A percentile compares a stretch with the other conserved stretches of the same genome.
These are phyloP conservation scores for Argentina silus DNA, from an alignment of 2,797 vertebrate genomes.

Conservation along the genomic window DNA sequence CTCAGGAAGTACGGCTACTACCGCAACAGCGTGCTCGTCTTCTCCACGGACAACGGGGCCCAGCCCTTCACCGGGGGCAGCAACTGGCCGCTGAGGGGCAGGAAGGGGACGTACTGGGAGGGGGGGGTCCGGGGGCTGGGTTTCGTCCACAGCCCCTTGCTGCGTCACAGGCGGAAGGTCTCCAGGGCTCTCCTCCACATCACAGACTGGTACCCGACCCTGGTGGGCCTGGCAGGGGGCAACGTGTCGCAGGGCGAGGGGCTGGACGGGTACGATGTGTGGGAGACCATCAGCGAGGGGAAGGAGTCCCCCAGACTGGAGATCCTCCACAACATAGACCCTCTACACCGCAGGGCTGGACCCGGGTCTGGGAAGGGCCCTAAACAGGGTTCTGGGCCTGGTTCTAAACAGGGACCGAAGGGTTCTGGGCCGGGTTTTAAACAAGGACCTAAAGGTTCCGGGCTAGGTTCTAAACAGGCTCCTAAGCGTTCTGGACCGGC, in stretches of 20 bases:
- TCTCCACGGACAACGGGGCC: slow-evolving; percentile 94
- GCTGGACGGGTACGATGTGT: slow-evolving; percentile 91
- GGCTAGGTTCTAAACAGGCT: too few species aligned
- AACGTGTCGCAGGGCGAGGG: slow-evolving; percentile 77
- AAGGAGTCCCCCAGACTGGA: slow-evolving; percentile 87
- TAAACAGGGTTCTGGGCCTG: slow-evolving; percentile 9
- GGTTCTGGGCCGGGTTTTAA: too few species aligned
- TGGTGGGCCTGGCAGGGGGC: slow-evolving; percentile 89
- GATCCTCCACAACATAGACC: slow-evolving; percentile 97
- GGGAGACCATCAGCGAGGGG: slow-evolving; percentile 90
- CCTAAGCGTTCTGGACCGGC: too few species aligned
- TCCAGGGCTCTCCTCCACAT: slow-evolving; percentile 90
- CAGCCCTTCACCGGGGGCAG: slow-evolving; percentile 96
- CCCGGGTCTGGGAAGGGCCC: neutral
- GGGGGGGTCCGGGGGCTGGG: slow-evolving; percentile 91
- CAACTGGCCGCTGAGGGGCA: slow-evolving; percentile 95
- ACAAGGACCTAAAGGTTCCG: too few species aligned
- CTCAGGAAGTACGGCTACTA: slow-evolving; percentile 93
- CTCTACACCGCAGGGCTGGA: slow-evolving; percentile 76
- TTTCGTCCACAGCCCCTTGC: slow-evolving; percentile 94
- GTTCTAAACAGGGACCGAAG: too few species aligned
- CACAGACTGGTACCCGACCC: slow-evolving; percentile 96
- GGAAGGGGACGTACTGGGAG: slow-evolving; percentile 97
- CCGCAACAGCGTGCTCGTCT: slow-evolving; percentile 90
- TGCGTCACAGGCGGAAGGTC: slow-evolving; percentile 83